Percentiles rank a stretch among this genome's conserved stretches.
phyloP scores from a whole-genome alignment of 2,113 vertebrate species.

The Carassius carassius region DNA sequence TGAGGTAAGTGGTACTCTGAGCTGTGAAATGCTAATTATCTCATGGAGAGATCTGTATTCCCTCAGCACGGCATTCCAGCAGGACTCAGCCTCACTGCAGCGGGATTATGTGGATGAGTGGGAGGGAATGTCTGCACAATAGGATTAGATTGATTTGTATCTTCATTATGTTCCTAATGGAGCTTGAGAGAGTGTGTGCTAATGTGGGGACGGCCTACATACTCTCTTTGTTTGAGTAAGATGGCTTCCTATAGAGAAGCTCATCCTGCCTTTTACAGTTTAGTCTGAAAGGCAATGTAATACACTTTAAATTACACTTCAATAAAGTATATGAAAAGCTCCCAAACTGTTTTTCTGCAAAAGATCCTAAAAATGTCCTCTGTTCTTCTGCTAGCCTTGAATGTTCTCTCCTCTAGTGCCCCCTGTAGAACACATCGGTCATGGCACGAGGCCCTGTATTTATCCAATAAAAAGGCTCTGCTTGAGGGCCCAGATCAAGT shows the following conservation, averaged over 20 bases:
- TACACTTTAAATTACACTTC: neutral
- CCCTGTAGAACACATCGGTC: slow-evolving; percentile 45
- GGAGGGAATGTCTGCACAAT: slow-evolving; percentile 36
- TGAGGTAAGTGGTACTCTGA: neutral
- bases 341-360: neutral
- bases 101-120: slow-evolving; percentile 39
- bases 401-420: slow-evolving; percentile 52
- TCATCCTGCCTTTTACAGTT: neutral
- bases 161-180: slow-evolving; percentile 50
- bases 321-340: neutral
- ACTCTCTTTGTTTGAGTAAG: neutral
- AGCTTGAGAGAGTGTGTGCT: slow-evolving; percentile 34
- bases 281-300: neutral
- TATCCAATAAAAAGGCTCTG: slow-evolving; percentile 59
- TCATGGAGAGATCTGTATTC: slow-evolving; percentile 12
- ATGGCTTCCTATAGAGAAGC: slow-evolving; percentile 13
- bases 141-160: slow-evolving; percentile 50
- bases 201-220: neutral
- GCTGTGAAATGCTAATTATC: slow-evolving; percentile 23
- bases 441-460: slow-evolving; percentile 50
- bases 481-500: slow-evolving; percentile 57
- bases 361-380: neutral
- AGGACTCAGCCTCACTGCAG: slow-evolving; percentile 25
- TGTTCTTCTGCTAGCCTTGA: neutral
- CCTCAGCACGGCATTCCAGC: slow-evolving; percentile 18